Percentiles rank a stretch among this genome's conserved stretches.
These are phyloP conservation scores for Cirrhinus mrigala DNA, from an alignment of 2,797 vertebrate genomes.

Conservation along the genomic window DNA sequence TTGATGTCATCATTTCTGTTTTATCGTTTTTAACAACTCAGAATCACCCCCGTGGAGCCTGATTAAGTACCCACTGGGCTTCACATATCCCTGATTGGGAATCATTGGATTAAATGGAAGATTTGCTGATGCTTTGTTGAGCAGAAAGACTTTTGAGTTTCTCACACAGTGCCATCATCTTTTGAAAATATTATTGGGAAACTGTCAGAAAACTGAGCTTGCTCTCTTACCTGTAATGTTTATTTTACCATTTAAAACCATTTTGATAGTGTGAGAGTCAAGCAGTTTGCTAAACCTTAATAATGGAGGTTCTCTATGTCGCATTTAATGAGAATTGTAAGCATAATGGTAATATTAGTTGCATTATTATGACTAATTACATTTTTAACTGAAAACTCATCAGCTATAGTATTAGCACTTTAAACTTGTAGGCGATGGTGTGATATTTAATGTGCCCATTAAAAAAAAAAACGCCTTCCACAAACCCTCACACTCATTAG, in stretches of 20 bases:
- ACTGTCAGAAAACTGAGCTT: background rate
- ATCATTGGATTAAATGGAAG: background rate
- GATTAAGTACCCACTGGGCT: background rate
- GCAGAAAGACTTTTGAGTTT: background rate
- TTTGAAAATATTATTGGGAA: background rate
- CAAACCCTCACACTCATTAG: background rate
- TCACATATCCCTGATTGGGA: background rate
- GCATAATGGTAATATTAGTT: background rate
- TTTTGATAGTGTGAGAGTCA: background rate
- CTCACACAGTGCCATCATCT: slow-evolving; percentile 2
- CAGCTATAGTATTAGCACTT: background rate
- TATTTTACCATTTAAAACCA: background rate
- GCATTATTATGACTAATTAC: background rate
- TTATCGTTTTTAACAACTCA: background rate
- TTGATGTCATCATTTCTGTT: background rate
- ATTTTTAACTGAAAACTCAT: background rate
- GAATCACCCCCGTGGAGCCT: background rate
- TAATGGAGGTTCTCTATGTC: background rate
- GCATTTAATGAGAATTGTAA: background rate
- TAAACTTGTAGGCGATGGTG: background rate
- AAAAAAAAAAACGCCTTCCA: background rate
- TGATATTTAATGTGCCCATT: background rate
- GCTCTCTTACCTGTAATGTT: background rate
- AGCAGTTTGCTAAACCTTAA: background rate
- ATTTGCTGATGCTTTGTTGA: background rate